Percentiles rank a stretch among this genome's conserved stretches.
These are phyloP conservation scores for Tetrax tetrax DNA, from an alignment of 2,113 vertebrate genomes.

Conservation along the genomic window DNA sequence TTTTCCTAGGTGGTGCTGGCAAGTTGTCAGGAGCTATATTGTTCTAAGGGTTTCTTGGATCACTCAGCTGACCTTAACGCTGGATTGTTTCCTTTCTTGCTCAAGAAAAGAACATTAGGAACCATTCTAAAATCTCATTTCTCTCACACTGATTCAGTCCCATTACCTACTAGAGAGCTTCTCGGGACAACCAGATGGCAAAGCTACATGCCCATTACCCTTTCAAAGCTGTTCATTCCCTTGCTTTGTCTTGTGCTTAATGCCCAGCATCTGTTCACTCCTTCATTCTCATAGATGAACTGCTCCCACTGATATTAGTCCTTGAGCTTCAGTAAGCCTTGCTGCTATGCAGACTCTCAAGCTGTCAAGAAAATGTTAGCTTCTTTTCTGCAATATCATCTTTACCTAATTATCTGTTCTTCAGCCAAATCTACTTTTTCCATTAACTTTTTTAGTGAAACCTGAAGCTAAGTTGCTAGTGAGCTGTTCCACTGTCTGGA, in stretches of 20 bases:
- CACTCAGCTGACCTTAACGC: background rate
- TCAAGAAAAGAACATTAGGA: constrained; percentile 1
- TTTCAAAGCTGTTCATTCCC: background rate
- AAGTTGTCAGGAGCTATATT: background rate
- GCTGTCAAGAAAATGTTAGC: background rate
- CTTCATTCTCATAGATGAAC: background rate
- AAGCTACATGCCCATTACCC: constrained; percentile 10
- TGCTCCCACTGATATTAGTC: background rate
- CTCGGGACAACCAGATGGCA: constrained; percentile 35
- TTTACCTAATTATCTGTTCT: background rate
- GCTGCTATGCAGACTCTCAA: background rate
- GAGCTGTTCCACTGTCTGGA: background rate
- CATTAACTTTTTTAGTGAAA: background rate
- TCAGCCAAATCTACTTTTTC: background rate
- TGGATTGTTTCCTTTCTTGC: background rate
- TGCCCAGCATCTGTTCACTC: constrained; percentile 27
- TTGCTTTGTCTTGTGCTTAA: background rate
- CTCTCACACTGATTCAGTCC: background rate
- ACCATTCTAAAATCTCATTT: constrained; percentile 1
- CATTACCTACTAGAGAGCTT: constrained; percentile 2
- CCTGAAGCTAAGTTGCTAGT: background rate
- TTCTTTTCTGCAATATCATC: background rate
- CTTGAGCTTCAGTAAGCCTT: background rate
- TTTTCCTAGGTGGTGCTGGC: background rate
- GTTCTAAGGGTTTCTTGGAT: background rate